Evolutionary conservation across 2,888 invertebrate genomes (phyloP).

Genomic region (Papilio gigon): DNA sequence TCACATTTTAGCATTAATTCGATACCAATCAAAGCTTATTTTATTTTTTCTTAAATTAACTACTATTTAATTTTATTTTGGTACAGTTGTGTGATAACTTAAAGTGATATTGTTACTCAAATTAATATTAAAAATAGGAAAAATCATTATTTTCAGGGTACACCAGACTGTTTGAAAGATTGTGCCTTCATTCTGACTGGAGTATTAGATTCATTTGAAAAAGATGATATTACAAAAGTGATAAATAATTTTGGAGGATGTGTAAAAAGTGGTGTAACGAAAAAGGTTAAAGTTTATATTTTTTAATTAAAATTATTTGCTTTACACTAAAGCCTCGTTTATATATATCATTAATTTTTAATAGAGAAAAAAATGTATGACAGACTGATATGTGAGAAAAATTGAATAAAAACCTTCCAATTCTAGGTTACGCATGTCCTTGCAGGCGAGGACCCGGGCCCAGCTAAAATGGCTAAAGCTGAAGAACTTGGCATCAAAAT

Average conservation of each 20-base stretch:
- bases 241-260: constrained; percentile 91
- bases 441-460: constrained; percentile 93
- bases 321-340: no score
- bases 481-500: constrained; percentile 86
- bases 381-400: no score
- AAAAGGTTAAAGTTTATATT: constrained; percentile 79
- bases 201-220: constrained; percentile 92
- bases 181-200: constrained; percentile 91
- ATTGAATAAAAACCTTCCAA: background rate
- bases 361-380: no score
- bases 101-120: no score
- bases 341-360: no score
- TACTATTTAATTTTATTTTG: no score
- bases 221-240: constrained; percentile 88
- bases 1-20: no score
- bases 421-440: constrained; percentile 88
- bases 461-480: constrained; percentile 91
- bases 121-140: no score
- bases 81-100: no score
- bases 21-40: no score
- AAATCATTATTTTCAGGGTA: constrained; percentile 77
- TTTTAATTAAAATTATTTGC: background rate
- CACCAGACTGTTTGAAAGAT: constrained; percentile 86
- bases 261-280: constrained; percentile 87
- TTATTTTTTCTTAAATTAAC: no score